A percentile compares a stretch with the other conserved stretches of the same genome.
Evolutionary conservation across 2,113 vertebrate species (phyloP).

Genomic region (Oriolus oriolus): DNA sequence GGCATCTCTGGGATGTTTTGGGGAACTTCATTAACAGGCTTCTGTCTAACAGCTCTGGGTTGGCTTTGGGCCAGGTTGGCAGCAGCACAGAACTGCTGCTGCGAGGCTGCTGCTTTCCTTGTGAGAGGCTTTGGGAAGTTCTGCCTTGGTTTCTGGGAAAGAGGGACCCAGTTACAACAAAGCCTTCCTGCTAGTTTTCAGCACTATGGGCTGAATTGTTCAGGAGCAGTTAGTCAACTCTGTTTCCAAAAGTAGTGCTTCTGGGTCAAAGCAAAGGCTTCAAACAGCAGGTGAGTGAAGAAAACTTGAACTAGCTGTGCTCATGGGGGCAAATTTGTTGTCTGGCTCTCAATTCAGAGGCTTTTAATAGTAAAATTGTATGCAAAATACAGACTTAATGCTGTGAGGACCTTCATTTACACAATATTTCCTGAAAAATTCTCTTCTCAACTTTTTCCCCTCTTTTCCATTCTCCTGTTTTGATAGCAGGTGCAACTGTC

Average conservation of each 20-base stretch:
- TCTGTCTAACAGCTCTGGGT: background rate
- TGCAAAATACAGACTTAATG: background rate
- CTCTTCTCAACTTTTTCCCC: background rate
- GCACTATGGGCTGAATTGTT: background rate
- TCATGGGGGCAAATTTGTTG: background rate
- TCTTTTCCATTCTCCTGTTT: background rate
- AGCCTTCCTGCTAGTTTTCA: background rate
- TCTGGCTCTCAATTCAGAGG: background rate
- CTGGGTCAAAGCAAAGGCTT: background rate
- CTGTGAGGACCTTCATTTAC: background rate
- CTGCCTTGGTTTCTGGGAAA: background rate
- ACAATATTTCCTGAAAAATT: background rate
- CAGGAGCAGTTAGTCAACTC: background rate
- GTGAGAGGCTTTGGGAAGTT: background rate
- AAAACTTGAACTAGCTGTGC: background rate
- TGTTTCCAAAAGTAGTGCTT: background rate
- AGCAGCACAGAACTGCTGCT: background rate
- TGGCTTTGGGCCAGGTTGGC: background rate
- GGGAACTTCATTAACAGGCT: background rate
- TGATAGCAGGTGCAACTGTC: slow-evolving; percentile 68
- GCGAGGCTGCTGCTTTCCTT: background rate
- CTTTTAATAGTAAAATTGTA: background rate
- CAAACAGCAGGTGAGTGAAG: background rate
- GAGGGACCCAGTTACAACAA: background rate
- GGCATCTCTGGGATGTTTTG: background rate